These are phyloP conservation scores for Drosophila diplacantha DNA, from an alignment of 2,888 invertebrate genomes.

Conservation along the genomic window DNA sequence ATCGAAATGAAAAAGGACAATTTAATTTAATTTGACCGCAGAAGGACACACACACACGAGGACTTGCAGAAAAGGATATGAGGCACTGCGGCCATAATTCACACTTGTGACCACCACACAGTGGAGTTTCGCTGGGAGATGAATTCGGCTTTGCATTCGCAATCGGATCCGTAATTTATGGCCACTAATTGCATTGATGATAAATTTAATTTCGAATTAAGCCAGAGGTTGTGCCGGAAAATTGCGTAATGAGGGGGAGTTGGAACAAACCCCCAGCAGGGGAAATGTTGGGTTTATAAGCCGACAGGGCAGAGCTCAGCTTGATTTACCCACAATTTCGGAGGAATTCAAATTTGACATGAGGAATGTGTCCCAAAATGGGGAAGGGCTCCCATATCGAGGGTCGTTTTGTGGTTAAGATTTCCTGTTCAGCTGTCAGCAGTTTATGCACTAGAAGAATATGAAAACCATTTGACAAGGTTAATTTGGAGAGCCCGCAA, in stretches of 20 bases:
- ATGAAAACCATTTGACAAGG: slow-evolving; percentile 47
- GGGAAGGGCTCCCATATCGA: background rate
- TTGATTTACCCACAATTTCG: slow-evolving; percentile 59
- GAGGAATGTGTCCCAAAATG: background rate
- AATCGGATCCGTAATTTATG: slow-evolving; percentile 65
- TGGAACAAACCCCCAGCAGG: background rate
- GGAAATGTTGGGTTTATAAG: slow-evolving; percentile 32
- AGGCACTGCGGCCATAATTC: slow-evolving; percentile 58
- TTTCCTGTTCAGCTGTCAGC: slow-evolving; percentile 52
- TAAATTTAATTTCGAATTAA: slow-evolving; percentile 73
- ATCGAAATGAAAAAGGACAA: slow-evolving; percentile 74
- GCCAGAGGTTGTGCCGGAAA: slow-evolving; percentile 23
- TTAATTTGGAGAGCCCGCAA: slow-evolving; percentile 36
- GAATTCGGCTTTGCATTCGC: slow-evolving; percentile 9
- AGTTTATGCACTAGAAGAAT: background rate
- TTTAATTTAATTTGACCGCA: slow-evolving; percentile 75
- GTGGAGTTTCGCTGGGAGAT: slow-evolving; percentile 10
- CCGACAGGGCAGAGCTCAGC: slow-evolving; percentile 48
- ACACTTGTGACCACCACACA: slow-evolving; percentile 64
- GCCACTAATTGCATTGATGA: slow-evolving; percentile 75
- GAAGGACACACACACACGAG: slow-evolving; percentile 19
- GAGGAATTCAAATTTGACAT: slow-evolving; percentile 13
- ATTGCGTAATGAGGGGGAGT: slow-evolving; percentile 1
- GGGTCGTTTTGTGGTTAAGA: background rate
- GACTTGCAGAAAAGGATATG: slow-evolving; percentile 49